Percentiles rank a stretch among this genome's conserved stretches.
phyloP scores from a whole-genome alignment of 2,797 vertebrate genomes.

The Todus mexicanus region DNA sequence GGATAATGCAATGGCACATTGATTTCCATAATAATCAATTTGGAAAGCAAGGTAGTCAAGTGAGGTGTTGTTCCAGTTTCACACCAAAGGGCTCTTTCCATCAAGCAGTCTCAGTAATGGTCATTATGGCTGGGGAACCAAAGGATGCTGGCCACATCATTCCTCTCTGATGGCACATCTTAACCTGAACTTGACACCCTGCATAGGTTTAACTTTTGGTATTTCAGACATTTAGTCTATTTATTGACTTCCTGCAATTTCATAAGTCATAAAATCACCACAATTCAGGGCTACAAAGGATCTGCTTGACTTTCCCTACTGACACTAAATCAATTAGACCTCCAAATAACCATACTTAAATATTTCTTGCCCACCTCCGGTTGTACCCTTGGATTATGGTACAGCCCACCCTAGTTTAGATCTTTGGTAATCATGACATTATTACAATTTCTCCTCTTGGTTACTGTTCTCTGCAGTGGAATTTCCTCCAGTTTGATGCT shows the following conservation, averaged over 20 bases:
- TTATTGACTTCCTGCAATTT: not conserved
- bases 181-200: not conserved
- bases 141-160: not conserved
- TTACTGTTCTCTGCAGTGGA: not conserved
- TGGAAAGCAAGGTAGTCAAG: not conserved
- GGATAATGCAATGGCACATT: not conserved
- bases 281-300: not conserved
- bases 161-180: not conserved
- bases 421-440: not conserved
- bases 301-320: not conserved
- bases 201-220: accelerated
- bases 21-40: not conserved
- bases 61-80: not conserved
- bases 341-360: not conserved
- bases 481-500: not conserved
- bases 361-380: not conserved
- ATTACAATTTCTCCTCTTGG: not conserved
- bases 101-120: not conserved
- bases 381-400: not conserved
- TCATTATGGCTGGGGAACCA: not conserved
- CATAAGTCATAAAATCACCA: not conserved
- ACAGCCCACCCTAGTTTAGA: not conserved
- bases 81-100: not conserved
- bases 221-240: not conserved
- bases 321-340: not conserved